These are phyloP conservation scores for Crenuchus spilurus DNA, from an alignment of 2,797 vertebrate genomes.

Conservation along the genomic window DNA sequence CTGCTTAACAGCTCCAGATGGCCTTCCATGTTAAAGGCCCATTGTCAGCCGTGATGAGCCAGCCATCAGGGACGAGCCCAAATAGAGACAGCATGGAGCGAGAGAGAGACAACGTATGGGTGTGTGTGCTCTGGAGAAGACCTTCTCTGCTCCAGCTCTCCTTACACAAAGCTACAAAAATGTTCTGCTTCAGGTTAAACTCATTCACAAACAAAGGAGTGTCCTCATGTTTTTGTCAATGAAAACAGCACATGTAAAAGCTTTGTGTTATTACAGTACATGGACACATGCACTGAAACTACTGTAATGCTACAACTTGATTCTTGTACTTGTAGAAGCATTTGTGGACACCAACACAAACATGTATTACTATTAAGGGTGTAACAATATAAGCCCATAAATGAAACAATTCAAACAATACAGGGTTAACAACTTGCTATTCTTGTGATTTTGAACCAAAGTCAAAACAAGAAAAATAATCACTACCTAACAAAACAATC, in stretches of 20 bases:
- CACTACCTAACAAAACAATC: no score
- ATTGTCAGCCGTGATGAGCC: constrained; percentile 47
- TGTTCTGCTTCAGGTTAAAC: constrained; percentile 40
- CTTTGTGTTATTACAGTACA: not conserved
- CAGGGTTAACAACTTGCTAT: no score
- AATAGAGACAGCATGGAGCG: constrained; percentile 36
- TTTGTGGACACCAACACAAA: no score
- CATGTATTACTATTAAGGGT: no score
- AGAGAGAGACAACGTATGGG: constrained; percentile 6
- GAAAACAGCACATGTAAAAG: not conserved
- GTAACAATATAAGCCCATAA: no score
- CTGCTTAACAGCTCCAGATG: constrained; percentile 78
- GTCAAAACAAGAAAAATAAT: no score
- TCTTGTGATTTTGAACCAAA: no score
- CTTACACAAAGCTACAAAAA: constrained; percentile 28
- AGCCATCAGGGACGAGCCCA: constrained; percentile 31
- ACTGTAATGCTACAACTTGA: no score
- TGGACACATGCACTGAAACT: no score
- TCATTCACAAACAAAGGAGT: constrained; percentile 40
- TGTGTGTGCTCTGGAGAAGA: constrained; percentile 25
- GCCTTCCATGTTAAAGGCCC: constrained; percentile 54
- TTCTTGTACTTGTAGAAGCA: no score
- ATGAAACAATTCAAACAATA: no score
- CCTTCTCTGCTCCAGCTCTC: constrained; percentile 12
- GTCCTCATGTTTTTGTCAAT: not conserved